Evolutionary conservation across 2,888 invertebrate species (phyloP), one percentile per base, ranked within the genome.

Genomic region (Seladonia tumulorum): DNA sequence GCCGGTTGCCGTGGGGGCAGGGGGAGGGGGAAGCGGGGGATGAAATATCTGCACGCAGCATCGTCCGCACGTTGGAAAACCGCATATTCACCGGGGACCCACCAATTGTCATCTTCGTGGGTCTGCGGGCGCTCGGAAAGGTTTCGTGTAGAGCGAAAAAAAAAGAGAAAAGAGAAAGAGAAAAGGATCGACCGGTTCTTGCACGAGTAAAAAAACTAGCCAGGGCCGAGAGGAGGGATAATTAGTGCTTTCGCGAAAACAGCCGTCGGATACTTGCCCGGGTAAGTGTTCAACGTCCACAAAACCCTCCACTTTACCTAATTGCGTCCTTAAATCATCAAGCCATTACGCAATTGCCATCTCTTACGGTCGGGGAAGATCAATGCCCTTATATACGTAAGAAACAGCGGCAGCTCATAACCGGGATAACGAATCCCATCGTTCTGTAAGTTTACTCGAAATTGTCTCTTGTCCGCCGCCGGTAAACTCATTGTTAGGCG

Each of bases 241-340:
- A 90, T 90, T 90, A 90, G 90, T 87, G 90, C 88, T 85, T 83
- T 87, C 88, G 89, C 90, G 90, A 90, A 90, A 90, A 90, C 87
- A 90, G 79, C 86, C 76, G n/a, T 49, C 29, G 29, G 77, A 86
- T 87, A 88, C 87, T 88, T 85, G 83, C 82, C 71, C 68, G 79
- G 77, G 81, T 80, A 82, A 86, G 49, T 90, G 88, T 85, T 90
- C 87, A 90, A 88, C 90, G 89, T 83, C 83, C 83, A 85, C 81
- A 87, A 79, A 87, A 85, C 82, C 85, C 87, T 90, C 89, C 90
- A 90, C 90, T 90, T 90, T 90, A 85, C 90, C 89, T 90, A 90
- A 90, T 90, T 90, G 89, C 90, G 87, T 86, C 87, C 90, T 90
- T 90, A 90, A 90, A 90, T 90, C 90, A 90, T 88, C 88, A 85